A percentile compares a stretch with the other conserved stretches of the same genome.
These are phyloP conservation scores for Apis florea DNA, from an alignment of 1,140 invertebrate species.

Conservation along the genomic window DNA sequence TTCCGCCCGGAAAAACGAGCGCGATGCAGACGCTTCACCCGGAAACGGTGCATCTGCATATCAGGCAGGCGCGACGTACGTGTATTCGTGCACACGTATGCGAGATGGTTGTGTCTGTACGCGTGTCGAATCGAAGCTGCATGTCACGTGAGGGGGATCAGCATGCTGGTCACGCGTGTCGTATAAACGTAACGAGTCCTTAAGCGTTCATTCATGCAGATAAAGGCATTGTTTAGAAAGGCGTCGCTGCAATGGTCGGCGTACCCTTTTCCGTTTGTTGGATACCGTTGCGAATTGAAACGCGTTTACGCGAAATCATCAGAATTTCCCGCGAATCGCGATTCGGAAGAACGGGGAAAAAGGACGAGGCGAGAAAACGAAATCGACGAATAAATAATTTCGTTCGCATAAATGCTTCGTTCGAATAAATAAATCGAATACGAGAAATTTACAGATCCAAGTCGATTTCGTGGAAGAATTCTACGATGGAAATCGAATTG, in stretches of 20 bases:
- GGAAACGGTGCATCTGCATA: slow-evolving; percentile 28
- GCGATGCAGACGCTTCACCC: slow-evolving; percentile 10
- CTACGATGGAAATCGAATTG: too few relatives aligned
- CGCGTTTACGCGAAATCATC: slow-evolving; percentile 20
- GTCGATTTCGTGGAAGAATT: too few relatives aligned
- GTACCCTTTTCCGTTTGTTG: slow-evolving; percentile 46
- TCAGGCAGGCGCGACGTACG: background rate
- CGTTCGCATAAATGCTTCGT: too few relatives aligned
- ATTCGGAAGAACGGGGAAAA: background rate
- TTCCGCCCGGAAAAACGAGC: background rate
- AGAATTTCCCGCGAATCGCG: background rate
- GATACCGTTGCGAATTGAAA: slow-evolving; percentile 30
- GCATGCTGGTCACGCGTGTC: slow-evolving; percentile 67
- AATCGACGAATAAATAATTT: too few relatives aligned
- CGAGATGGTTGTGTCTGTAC: background rate
- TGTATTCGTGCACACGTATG: too few relatives aligned
- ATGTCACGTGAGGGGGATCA: slow-evolving; percentile 43
- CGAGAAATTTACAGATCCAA: too few relatives aligned
- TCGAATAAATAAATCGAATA: too few relatives aligned
- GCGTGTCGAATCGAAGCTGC: background rate
- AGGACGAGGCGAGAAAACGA: too few relatives aligned
- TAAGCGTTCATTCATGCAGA: slow-evolving; percentile 61
- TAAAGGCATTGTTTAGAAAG: slow-evolving; percentile 60
- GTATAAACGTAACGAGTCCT: slow-evolving; percentile 68
- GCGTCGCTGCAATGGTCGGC: slow-evolving; percentile 57